Evolutionary conservation across 2,113 vertebrate genomes (phyloP).

Genomic region (Vimba vimba): DNA sequence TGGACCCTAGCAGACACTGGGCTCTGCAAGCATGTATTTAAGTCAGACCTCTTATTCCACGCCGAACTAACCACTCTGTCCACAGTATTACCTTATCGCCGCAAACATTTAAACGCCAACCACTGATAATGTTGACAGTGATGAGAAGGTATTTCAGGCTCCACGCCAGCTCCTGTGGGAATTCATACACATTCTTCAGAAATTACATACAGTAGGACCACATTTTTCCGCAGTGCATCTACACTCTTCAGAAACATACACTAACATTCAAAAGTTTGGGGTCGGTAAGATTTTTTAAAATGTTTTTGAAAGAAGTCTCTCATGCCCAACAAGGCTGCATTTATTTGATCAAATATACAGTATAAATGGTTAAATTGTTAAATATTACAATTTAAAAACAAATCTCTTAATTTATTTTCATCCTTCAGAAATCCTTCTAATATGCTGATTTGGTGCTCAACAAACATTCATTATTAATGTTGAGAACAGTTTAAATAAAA

Average conservation of each 20-base stretch:
- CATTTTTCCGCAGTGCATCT: not conserved
- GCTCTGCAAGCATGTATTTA: slow-evolving; percentile 32
- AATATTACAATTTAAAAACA: not conserved
- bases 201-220: not conserved
- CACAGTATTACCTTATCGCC: not conserved
- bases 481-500: not conserved
- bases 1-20: not conserved
- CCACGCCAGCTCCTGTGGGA: slow-evolving; percentile 13
- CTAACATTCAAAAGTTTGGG: not conserved
- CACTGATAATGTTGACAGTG: slow-evolving; percentile 20
- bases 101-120: slow-evolving; percentile 7
- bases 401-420: not conserved
- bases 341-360: not conserved
- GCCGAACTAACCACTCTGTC: slow-evolving; percentile 26
- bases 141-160: slow-evolving; percentile 26
- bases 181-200: slow-evolving; percentile 29
- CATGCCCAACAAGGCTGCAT: not conserved
- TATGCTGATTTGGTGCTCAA: not conserved
- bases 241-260: not conserved
- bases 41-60: slow-evolving; percentile 11
- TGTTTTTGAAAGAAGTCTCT: not conserved
- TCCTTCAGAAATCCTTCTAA: not conserved
- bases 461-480: not conserved
- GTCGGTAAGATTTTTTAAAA: not conserved
- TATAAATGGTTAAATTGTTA: not conserved